Evolutionary conservation across 2,797 vertebrate genomes (phyloP).

Genomic region (Enteromius treurensis): DNA sequence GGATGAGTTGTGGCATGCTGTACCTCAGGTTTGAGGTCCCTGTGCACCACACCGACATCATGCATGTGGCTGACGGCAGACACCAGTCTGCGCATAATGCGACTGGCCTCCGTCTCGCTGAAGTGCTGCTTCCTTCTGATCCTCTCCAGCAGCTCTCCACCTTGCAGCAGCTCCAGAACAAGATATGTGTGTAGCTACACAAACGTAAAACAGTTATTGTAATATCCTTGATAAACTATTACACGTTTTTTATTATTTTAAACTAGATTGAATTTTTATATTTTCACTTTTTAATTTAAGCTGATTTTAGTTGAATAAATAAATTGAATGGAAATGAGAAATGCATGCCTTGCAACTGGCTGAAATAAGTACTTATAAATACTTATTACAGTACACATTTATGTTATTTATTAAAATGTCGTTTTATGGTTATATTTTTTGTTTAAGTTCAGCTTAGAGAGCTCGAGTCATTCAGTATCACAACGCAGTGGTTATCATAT

Average conservation of each 20-base stretch:
- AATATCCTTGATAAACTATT: background rate
- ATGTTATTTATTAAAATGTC: too few species aligned
- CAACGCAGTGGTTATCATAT: background rate
- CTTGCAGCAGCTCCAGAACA: conserved; percentile 93
- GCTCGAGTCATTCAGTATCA: background rate
- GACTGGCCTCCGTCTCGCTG: conserved; percentile 96
- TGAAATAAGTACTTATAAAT: too few species aligned
- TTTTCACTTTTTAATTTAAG: background rate
- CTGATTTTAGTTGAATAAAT: background rate
- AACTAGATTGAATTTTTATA: background rate
- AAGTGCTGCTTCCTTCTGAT: conserved; percentile 95
- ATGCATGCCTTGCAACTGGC: too few species aligned
- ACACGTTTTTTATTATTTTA: background rate
- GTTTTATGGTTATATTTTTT: too few species aligned
- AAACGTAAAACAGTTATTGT: conserved; percentile 3
- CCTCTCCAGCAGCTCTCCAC: conserved; percentile 94
- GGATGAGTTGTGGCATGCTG: background rate
- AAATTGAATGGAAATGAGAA: too few species aligned
- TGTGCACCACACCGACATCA: conserved; percentile 95
- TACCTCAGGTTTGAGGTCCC: conserved; percentile 98
- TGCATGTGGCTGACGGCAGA: conserved; percentile 99
- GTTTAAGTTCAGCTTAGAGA: background rate
- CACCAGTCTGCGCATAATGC: conserved; percentile 94
- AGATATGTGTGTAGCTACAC: conserved; percentile 93
- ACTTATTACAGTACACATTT: too few species aligned